Evolutionary conservation across 2,113 vertebrate genomes (phyloP).

Genomic region (Naja naja): DNA sequence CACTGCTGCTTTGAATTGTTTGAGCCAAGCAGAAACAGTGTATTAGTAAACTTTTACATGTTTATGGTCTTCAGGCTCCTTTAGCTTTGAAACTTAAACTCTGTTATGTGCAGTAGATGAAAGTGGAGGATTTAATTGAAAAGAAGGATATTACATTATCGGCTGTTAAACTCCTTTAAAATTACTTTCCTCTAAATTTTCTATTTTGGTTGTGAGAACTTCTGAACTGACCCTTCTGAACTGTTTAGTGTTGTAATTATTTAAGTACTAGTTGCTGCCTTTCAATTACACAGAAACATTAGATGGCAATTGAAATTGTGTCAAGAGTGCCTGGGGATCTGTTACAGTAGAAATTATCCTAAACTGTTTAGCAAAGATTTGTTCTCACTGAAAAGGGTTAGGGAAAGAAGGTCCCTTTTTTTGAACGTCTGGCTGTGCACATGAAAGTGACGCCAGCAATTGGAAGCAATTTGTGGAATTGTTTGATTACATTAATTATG

Average conservation of each 20-base stretch:
- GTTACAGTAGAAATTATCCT: constrained; percentile 69
- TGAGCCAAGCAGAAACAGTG: neutral
- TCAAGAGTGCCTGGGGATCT: constrained; percentile 64
- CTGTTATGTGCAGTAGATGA: constrained; percentile 27
- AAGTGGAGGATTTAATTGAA: constrained; percentile 39
- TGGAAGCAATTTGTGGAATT: constrained; percentile 77
- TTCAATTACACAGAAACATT: constrained; percentile 64
- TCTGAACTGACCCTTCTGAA: constrained; percentile 50
- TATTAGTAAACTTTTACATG: neutral
- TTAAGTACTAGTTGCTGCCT: constrained; percentile 64
- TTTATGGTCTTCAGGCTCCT: neutral
- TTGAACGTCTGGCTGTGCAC: constrained; percentile 70
- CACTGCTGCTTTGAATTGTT: neutral
- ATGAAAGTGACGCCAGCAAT: constrained; percentile 78
- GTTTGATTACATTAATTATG: constrained; percentile 76
- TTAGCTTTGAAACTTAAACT: neutral
- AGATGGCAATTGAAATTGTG: constrained; percentile 65
- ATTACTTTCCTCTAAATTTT: constrained; percentile 59
- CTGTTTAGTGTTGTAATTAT: constrained; percentile 52
- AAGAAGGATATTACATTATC: neutral
- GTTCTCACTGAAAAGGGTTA: constrained; percentile 60
- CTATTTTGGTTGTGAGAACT: constrained; percentile 62
- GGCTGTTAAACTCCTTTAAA: constrained; percentile 46
- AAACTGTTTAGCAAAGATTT: constrained; percentile 58
- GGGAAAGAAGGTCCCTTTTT: constrained; percentile 63